Percentiles rank a stretch among this genome's conserved stretches.
phyloP scores from a whole-genome alignment of 2,888 invertebrate species.

The Brachypterus glaber region DNA sequence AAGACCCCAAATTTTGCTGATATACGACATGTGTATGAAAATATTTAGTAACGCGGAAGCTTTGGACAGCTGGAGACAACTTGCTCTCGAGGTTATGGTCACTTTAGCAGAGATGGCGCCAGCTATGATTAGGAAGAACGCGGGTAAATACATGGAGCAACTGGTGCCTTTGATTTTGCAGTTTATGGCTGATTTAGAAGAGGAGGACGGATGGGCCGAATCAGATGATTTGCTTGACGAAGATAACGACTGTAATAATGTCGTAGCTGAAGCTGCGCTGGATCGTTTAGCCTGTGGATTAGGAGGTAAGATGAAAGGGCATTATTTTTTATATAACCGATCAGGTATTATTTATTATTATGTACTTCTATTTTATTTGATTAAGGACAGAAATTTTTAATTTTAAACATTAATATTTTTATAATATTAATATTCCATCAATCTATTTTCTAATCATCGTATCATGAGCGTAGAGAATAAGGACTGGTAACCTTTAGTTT shows the following conservation, averaged over 20 bases:
- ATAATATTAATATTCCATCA: too few species aligned
- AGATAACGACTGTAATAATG: slow-evolving; percentile 89
- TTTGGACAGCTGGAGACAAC: slow-evolving; percentile 77
- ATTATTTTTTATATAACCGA: background rate
- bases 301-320: slow-evolving; percentile 63
- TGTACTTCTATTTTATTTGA: too few species aligned
- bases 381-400: too few species aligned
- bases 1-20: slow-evolving; percentile 72
- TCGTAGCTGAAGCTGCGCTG: slow-evolving; percentile 91
- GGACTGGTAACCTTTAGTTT: too few species aligned
- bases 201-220: slow-evolving; percentile 81
- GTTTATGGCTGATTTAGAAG: slow-evolving; percentile 93
- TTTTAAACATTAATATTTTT: too few species aligned
- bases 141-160: slow-evolving; percentile 69
- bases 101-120: slow-evolving; percentile 89
- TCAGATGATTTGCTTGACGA: slow-evolving; percentile 84
- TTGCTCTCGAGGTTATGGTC: slow-evolving; percentile 77
- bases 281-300: slow-evolving; percentile 97
- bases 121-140: slow-evolving; percentile 91
- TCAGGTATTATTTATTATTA: slow-evolving; percentile 3
- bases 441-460: too few species aligned
- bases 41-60: slow-evolving; percentile 62
- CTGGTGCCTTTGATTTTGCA: slow-evolving; percentile 78
- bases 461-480: too few species aligned
- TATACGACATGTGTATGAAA: slow-evolving; percentile 85